Evolutionary conservation across 2,113 vertebrate species (phyloP), one percentile per base, ranked within the genome.

Genomic region (Marmota monax): DNA sequence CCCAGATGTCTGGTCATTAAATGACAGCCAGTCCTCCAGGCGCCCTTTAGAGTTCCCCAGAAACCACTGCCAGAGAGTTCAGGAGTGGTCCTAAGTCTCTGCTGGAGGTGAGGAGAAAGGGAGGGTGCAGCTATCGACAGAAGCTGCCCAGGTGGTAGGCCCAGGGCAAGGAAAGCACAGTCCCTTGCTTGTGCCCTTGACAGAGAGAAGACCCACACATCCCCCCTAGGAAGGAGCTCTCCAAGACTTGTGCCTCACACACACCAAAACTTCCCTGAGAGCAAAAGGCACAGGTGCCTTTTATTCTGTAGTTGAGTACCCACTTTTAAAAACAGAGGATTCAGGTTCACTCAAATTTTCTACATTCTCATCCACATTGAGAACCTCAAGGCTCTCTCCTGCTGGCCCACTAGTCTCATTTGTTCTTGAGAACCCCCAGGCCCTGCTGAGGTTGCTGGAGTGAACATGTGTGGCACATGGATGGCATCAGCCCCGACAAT

Each of bases 1-100:
- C 56, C 25, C 18, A 25, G 1, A 39, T 1, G 45, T 14, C 32
- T 20, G 16, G 48, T 23, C 76, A 45, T 56, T 8, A 4, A 13
- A 2, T 0, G 23, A 27, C 0, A 12, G 88, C 29, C 7, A 29
- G 63, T 4, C 23, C 20, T 5, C 2, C 25, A 9, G 79, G 7
- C n/a, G 42, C 29, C 74, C 29, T 29, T 5, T 5, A 20, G 34
- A 53, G n/a, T 4, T 3, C 7, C 77, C 29, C 11, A n/a, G 53
- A 13, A 20, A n/a, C 37, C 1, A 2, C 17, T 42, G 39, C 17
- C 18, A 27, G 56, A 2, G 7, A 45, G 45, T 25, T 32, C 25
- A 1, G 56, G 14, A n/a, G 37, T 3, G n/a, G 37, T 4, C 34
- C 34, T 4, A 2, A 4, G 61, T 37, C 51, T n/a, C 34, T 48